phyloP scores from a whole-genome alignment of 2,113 vertebrate species.

The Perognathus longimembris region DNA sequence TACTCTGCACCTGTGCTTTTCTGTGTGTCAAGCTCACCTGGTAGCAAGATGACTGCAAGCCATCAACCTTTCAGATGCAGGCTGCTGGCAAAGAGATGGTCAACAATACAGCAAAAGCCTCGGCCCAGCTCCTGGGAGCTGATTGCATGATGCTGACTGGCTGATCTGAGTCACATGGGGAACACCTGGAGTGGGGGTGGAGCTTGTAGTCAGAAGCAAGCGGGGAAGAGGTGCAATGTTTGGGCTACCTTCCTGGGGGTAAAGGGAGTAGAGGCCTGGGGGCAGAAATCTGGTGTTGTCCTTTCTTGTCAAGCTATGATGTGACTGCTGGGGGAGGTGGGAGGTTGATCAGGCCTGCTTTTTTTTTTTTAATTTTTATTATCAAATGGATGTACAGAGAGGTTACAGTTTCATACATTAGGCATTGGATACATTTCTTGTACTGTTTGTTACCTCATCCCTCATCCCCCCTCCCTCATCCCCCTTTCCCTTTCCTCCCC shows the following conservation, averaged over 20 bases:
- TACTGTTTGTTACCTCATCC: too few species aligned
- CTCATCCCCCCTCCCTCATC: too few species aligned
- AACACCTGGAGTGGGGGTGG: accelerated
- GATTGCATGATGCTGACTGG: neutral
- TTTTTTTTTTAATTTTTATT: too few species aligned
- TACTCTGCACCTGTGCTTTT: neutral
- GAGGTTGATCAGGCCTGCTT: neutral
- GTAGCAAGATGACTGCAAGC: neutral
- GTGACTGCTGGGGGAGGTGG: neutral
- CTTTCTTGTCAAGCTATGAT: neutral
- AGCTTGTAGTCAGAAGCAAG: neutral
- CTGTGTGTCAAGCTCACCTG: neutral
- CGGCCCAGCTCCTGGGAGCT: too few species aligned
- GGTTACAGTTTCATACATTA: too few species aligned
- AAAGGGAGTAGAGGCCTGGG: too few species aligned
- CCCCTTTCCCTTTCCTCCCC: too few species aligned
- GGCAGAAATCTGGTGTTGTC: neutral
- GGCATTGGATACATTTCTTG: too few species aligned
- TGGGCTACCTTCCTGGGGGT: neutral
- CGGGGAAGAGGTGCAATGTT: neutral
- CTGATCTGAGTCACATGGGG: neutral
- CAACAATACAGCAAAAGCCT: neutral
- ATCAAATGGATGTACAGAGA: too few species aligned
- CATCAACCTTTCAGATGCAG: neutral
- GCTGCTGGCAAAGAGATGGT: neutral